Conservation (phyloP, 2,797 vertebrate genomes). For the Botia almorhae region DNA sequence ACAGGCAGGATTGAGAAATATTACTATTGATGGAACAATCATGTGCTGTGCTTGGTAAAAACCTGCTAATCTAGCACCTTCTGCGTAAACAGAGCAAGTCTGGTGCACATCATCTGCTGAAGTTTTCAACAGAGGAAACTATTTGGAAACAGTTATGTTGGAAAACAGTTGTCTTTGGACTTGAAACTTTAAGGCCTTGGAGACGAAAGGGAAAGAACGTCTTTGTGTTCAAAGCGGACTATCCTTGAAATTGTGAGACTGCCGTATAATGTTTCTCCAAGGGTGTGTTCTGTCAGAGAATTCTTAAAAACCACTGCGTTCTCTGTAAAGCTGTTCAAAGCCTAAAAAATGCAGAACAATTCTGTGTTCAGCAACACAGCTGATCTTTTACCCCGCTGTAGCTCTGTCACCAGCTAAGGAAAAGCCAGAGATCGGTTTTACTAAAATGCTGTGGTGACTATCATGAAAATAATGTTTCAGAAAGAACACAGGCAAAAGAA, state of each 20-base stretch:
- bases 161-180: slow-evolving; percentile 19
- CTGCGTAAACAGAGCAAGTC: neutral
- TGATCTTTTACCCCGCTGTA: slow-evolving; percentile 8
- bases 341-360: slow-evolving; percentile 16
- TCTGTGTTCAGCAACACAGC: slow-evolving; percentile 11
- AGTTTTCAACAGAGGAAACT: slow-evolving; percentile 3
- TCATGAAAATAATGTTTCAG: slow-evolving; percentile 30
- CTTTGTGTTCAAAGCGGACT: slow-evolving; percentile 32
- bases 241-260: slow-evolving; percentile 25
- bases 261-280: slow-evolving; percentile 31
- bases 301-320: slow-evolving; percentile 25
- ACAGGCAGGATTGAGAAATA: slow-evolving; percentile 58
- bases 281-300: slow-evolving; percentile 37
- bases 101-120: slow-evolving; percentile 12
- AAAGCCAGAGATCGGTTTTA: neutral
- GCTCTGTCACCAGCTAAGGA: slow-evolving; percentile 12
- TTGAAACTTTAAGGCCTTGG: neutral
- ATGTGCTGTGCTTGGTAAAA: slow-evolving; percentile 46
- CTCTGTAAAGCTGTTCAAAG: slow-evolving; percentile 29
- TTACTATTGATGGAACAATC: slow-evolving; percentile 58
- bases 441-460: neutral
- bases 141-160: slow-evolving; percentile 25
- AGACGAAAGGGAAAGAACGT: slow-evolving; percentile 15
- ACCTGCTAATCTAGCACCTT: slow-evolving; percentile 46
- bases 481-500: slow-evolving; percentile 41